Percentiles rank a stretch among this genome's conserved stretches.
Evolutionary conservation across 2,797 vertebrate genomes (phyloP).

Genomic region (Falco cherrug): DNA sequence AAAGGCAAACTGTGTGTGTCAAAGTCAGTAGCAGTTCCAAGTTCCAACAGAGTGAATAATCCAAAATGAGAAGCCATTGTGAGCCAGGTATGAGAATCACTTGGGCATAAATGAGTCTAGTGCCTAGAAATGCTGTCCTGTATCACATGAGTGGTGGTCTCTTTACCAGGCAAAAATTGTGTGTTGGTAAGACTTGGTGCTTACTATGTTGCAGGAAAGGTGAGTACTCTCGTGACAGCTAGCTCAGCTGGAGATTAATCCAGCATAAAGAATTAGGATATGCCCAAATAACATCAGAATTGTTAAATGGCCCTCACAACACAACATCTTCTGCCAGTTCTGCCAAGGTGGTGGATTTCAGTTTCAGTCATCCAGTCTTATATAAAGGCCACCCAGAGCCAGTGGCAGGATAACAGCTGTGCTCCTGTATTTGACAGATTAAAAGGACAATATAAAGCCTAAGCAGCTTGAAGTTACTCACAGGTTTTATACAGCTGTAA

Average conservation of each 20-base stretch:
- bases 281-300: not conserved
- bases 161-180: rapidly evolving
- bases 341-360: not conserved
- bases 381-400: not conserved
- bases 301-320: not conserved
- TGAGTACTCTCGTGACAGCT: not conserved
- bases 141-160: not conserved
- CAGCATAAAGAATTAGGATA: not conserved
- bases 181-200: not conserved
- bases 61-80: not conserved
- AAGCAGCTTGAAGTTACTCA: not conserved
- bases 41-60: not conserved
- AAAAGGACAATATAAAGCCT: not conserved
- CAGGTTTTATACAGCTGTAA: not conserved
- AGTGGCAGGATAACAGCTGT: not conserved
- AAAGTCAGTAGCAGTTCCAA: not conserved
- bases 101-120: not conserved
- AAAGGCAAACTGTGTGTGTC: not conserved
- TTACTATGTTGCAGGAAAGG: not conserved
- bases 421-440: not conserved
- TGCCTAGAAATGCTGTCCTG: not conserved
- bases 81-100: not conserved
- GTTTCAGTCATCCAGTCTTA: not conserved
- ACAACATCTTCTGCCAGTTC: not conserved
- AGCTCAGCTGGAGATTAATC: not conserved